These are phyloP conservation scores for Eurosta solidaginis DNA, from an alignment of 1,140 invertebrate genomes.

Conservation along the genomic window DNA sequence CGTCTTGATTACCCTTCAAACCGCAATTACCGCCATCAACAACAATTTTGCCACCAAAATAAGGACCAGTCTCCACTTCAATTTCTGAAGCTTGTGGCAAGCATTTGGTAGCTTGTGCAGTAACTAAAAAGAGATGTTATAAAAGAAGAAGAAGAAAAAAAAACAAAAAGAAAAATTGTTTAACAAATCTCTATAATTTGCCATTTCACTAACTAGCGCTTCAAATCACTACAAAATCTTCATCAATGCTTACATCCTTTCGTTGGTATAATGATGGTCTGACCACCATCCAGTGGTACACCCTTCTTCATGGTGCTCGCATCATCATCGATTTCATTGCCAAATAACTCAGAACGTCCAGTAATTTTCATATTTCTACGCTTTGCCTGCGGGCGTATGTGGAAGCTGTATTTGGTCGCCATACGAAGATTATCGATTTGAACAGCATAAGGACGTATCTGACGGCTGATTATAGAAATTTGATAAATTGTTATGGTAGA, in stretches of 20 bases:
- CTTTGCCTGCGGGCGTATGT: conserved; percentile 64
- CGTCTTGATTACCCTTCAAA: conserved; percentile 67
- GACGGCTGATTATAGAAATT: conserved; percentile 1
- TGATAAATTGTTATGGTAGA: background rate
- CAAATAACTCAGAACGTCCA: conserved; percentile 45
- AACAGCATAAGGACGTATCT: conserved; percentile 60
- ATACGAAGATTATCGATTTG: conserved; percentile 70
- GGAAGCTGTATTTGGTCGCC: conserved; percentile 79
- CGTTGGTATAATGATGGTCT: conserved; percentile 71
- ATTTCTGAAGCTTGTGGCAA: conserved; percentile 76
- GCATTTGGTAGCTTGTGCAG: conserved; percentile 75
- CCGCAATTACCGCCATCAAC: conserved; percentile 68
- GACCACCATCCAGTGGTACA: conserved; percentile 37
- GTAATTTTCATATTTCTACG: conserved; percentile 47
- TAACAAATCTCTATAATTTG: conserved; percentile 18
- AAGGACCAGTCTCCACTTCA: conserved; percentile 77
- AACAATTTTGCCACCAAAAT: conserved; percentile 74
- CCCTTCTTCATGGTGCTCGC: conserved; percentile 32
- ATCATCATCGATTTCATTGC: conserved; percentile 53
- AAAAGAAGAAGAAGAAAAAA: background rate
- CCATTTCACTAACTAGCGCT: background rate
- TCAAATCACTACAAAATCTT: conserved; percentile 5
- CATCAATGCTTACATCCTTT: conserved; percentile 74
- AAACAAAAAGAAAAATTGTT: background rate
- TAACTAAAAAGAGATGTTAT: conserved; percentile 65